Evolutionary conservation across 2,113 vertebrate genomes (phyloP).

Genomic region (Sturnira hondurensis): DNA sequence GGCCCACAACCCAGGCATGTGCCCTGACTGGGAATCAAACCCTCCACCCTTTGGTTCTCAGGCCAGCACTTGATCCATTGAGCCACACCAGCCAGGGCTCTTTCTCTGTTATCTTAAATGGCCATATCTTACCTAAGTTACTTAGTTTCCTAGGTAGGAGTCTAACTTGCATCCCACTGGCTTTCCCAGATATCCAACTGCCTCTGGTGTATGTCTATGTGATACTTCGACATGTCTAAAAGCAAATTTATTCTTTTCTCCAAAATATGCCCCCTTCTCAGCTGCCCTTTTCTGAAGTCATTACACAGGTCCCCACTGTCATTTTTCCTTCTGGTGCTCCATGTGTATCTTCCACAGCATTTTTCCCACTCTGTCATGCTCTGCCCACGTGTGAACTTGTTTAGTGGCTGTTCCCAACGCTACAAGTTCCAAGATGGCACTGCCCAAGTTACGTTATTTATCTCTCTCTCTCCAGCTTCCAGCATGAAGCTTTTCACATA

Average conservation of each 20-base stretch:
- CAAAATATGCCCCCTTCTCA: background rate
- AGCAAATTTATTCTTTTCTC: background rate
- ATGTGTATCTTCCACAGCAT: background rate
- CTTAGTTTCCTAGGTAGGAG: too few relatives aligned
- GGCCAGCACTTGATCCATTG: too few relatives aligned
- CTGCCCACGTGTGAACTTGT: background rate
- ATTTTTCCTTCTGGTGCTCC: background rate
- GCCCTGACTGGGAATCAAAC: too few relatives aligned
- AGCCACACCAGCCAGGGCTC: background rate
- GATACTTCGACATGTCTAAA: background rate
- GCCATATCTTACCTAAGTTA: too few relatives aligned
- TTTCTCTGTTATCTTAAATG: background rate
- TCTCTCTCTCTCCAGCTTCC: background rate
- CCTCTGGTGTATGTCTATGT: background rate
- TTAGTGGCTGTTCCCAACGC: background rate
- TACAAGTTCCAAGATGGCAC: background rate
- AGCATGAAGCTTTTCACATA: background rate
- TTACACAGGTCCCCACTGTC: background rate
- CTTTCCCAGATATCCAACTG: too few relatives aligned
- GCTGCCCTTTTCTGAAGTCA: background rate
- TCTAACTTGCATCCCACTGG: fast-evolving
- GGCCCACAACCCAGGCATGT: too few relatives aligned
- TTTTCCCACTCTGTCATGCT: background rate
- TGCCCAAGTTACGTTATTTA: background rate
- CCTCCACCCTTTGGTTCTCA: too few relatives aligned